Conservation (phyloP, 1,140 invertebrate genomes). For the Zaprionus nigranus region DNA sequence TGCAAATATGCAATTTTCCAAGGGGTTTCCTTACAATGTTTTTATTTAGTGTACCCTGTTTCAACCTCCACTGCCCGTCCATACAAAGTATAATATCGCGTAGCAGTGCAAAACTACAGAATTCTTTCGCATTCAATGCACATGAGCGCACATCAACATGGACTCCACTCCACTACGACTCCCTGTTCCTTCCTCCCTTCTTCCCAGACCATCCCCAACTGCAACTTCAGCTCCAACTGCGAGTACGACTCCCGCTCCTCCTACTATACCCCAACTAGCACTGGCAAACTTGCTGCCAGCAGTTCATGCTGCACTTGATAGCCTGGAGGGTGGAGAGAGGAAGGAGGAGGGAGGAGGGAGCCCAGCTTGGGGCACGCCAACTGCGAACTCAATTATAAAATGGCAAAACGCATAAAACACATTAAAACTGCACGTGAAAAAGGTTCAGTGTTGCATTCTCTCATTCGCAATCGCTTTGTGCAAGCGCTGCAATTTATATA, state of each 20-base stretch:
- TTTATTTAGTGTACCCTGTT: conserved; percentile 24
- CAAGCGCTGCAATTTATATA: conserved; percentile 69
- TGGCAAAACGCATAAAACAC: conserved; percentile 78
- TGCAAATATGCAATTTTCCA: not conserved
- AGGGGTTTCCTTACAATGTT: not conserved
- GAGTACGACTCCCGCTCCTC: conserved; percentile 6
- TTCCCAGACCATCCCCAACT: not conserved
- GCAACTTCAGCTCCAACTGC: conserved; percentile 7
- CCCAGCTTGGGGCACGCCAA: conserved; percentile 7
- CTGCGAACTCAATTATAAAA: conserved; percentile 79
- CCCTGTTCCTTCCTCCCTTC: not conserved
- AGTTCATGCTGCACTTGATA: conserved; percentile 36
- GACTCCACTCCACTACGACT: conserved; percentile 43
- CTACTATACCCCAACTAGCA: not conserved
- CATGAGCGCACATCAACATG: conserved; percentile 68
- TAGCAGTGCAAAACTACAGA: conserved; percentile 67
- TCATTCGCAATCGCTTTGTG: conserved; percentile 57
- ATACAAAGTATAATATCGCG: conserved; percentile 60
- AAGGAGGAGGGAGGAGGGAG: not conserved
- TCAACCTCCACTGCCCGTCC: conserved; percentile 2
- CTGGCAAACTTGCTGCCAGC: conserved; percentile 10
- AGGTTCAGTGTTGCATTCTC: conserved; percentile 63
- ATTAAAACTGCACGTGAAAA: conserved; percentile 79
- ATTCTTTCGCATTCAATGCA: conserved; percentile 80
- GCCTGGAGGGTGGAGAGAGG: not conserved